Conservation (phyloP, 1,140 invertebrate genomes). For the Thalassaphorura encarpata region DNA sequence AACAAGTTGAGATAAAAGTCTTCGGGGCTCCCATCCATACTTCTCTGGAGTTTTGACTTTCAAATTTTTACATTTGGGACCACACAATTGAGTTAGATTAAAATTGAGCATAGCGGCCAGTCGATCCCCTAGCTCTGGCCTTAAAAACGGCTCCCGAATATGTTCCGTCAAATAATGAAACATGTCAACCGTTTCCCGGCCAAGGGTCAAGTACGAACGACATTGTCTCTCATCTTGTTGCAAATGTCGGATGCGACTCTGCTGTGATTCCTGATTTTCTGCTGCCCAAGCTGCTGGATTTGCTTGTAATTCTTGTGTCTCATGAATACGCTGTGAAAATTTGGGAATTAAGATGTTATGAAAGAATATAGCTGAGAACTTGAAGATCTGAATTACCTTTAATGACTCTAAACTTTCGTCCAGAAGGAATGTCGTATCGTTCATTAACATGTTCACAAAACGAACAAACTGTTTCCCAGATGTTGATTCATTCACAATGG, state of each 20-base stretch:
- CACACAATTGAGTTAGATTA: slow-evolving; percentile 92
- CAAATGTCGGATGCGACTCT: slow-evolving; percentile 63
- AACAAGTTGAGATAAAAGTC: slow-evolving; percentile 78
- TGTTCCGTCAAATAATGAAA: slow-evolving; percentile 92
- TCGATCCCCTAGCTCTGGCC: slow-evolving; percentile 80
- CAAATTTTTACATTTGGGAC: slow-evolving; percentile 92
- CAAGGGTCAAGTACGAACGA: slow-evolving; percentile 84
- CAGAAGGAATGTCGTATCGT: slow-evolving; percentile 93
- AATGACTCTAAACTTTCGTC: slow-evolving; percentile 92
- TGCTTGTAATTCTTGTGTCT: slow-evolving; percentile 79
- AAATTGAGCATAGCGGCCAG: slow-evolving; percentile 97
- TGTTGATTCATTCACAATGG: slow-evolving; percentile 35
- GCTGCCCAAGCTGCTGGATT: slow-evolving; percentile 55
- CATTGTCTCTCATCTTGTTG: slow-evolving; percentile 87
- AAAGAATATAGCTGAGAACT: not conserved
- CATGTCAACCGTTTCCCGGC: slow-evolving; percentile 94
- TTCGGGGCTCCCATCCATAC: slow-evolving; percentile 92
- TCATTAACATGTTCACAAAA: slow-evolving; percentile 99
- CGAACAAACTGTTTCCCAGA: slow-evolving; percentile 90
- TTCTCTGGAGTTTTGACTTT: slow-evolving; percentile 84
- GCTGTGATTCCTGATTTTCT: slow-evolving; percentile 59
- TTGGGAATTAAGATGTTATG: not conserved
- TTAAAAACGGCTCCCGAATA: slow-evolving; percentile 86
- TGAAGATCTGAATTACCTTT: slow-evolving; percentile 45
- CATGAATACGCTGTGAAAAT: slow-evolving; percentile 62